phyloP scores from a whole-genome alignment of 2,113 vertebrate genomes.

The Nycticryphes semicollaris region DNA sequence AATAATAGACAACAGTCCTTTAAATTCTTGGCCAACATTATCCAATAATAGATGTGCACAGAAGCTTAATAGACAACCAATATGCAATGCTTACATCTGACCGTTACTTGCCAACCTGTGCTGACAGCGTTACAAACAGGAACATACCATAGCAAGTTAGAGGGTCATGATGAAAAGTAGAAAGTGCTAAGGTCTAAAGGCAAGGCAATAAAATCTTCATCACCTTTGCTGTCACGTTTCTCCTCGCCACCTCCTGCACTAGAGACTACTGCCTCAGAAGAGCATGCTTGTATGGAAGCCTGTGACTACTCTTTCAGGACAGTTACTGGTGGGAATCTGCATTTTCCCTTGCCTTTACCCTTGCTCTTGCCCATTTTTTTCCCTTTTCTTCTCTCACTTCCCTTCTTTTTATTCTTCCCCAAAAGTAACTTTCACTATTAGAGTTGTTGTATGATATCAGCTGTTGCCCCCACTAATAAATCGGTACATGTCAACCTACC shows the following conservation, averaged over 20 bases:
- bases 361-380: rapidly evolving
- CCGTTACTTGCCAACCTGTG: rapidly evolving
- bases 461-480: not conserved
- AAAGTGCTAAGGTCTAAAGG: not conserved
- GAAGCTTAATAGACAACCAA: not conserved
- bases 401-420: not conserved
- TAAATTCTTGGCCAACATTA: not conserved
- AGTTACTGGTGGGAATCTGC: not conserved
- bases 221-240: not conserved
- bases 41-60: not conserved
- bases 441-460: not conserved
- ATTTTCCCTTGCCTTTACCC: not conserved
- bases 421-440: not conserved
- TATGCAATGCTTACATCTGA: rapidly evolving
- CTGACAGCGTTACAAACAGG: not conserved
- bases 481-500: not conserved
- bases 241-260: not conserved
- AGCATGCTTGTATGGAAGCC: rapidly evolving
- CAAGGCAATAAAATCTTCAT: not conserved
- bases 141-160: not conserved
- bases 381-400: not conserved
- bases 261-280: not conserved
- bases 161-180: not conserved
- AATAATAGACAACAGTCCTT: not conserved
- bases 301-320: not conserved